Percentiles rank a stretch among this genome's conserved stretches.
Evolutionary conservation across 2,797 vertebrate species (phyloP).

Genomic region (Poecilia velifera): DNA sequence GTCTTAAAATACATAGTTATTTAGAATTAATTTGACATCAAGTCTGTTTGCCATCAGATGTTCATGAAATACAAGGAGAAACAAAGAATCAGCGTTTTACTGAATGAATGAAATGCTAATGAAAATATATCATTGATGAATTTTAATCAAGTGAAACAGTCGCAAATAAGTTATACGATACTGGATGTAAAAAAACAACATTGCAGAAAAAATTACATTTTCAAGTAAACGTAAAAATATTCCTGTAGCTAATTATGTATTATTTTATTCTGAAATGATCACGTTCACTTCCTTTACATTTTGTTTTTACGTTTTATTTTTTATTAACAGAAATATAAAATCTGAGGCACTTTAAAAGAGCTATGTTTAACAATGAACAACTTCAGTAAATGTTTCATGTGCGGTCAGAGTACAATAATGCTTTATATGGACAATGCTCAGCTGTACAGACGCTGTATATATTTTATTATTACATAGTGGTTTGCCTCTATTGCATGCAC

Average conservation of each 20-base stretch:
- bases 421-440: slow-evolving; percentile 76
- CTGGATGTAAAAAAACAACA: not conserved
- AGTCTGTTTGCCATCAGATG: not conserved
- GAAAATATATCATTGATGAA: not conserved
- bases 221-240: not conserved
- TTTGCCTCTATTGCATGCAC: slow-evolving; percentile 96
- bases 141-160: not conserved
- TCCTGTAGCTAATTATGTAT: not conserved
- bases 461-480: slow-evolving; percentile 89
- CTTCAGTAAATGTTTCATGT: slow-evolving; percentile 53
- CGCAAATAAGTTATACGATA: not conserved
- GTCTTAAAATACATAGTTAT: not conserved
- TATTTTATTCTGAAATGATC: not conserved
- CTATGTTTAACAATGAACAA: slow-evolving; percentile 42
- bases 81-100: not conserved
- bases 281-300: slow-evolving; percentile 15
- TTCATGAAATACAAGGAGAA: slow-evolving; percentile 9
- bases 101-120: not conserved
- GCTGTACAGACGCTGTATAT: slow-evolving; percentile 96
- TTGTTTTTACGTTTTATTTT: not conserved
- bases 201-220: not conserved
- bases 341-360: slow-evolving; percentile 74
- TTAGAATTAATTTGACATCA: not conserved
- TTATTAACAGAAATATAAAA: slow-evolving; percentile 43
- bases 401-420: slow-evolving; percentile 60